Base-by-base conservation (phyloP, 2,113 vertebrate genomes). In the Onychostoma macrolepis region DNA sequence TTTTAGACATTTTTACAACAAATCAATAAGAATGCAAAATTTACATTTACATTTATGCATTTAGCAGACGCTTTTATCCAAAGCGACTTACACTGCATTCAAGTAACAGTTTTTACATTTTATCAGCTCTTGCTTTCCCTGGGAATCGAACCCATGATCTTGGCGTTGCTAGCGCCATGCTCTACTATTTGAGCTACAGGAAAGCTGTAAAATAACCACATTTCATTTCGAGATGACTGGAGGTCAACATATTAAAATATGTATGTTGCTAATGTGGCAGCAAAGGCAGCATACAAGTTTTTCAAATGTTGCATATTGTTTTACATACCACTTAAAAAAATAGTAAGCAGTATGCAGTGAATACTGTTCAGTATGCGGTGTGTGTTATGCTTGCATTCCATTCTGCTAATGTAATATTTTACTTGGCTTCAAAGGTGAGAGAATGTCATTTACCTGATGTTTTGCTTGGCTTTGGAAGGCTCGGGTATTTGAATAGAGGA, bases 381-480 rank as follows among this genome's bases (percentile, higher is more conserved):
- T 63, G 36, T 0, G 7, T 36, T 41, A 61, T 41, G 12, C 3
- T 38, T 17, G 3, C 1, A 41, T 80, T 41, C 30, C 21, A 80
- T 41, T 26, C 30, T n/a, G 30, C 53, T 80, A 41, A 58, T 61
- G 50, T 38, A n/a, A n/a, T 28, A 63, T 81, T 65, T 43, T 65
- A 38, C 38, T 81, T 67, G 58, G 58, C 56, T 43, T 43, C 13
- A 63, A 63, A 43, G 36, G 56, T 43, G 36, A 41, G 1, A 43
- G 3, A 65, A 71, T 67, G 63, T 84, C 85, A 43, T 84, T 95
- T 94, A 95, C 94, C 94, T 87, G 90, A 76, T 90, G 93, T 92
- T 84, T 88, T 90, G 85, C 90, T 92, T 88, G 89, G 43, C 81
- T 41, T 72, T 89, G 87, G 85, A 28, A 58, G 77, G 19, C 28